Base-by-base conservation (phyloP, 2,797 vertebrate genomes). In the Liparis tanakae region DNA sequence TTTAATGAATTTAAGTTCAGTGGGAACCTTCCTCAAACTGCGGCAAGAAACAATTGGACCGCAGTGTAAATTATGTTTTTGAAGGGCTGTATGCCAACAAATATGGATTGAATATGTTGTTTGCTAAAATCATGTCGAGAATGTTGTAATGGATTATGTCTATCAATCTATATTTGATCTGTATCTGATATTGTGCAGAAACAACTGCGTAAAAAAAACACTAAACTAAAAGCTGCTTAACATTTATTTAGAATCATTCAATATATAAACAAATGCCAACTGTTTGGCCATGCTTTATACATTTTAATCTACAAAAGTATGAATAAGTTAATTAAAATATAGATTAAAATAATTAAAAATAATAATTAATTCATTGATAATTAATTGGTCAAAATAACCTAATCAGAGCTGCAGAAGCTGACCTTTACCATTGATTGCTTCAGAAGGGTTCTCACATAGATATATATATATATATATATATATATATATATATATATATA, bases 341-440 rank as follows among this genome's bases (percentile, higher is more conserved):
- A 48, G 3, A 44, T 44, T 44, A n/a, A 48, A 48, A 48, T 48
- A 8, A 9, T 30, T 30, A 30, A 30, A 30, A 30, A 30, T 30
- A 30, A 30, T 30, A 30, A 30, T 2, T 30, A 30, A 30, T 30
- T 30, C 2, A 30, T 30, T 30, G 25, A 30, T 30, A 30, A 30
- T 30, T 30, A 30, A 30, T 30, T 30, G 25, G 25, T 30, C 25
- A 30, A 30, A 30, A 30, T 30, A 30, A 7, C 51, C 18, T 30
- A 30, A 54, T 54, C 22, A 30, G 6, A 15, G 30, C 22, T 30
- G 51, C 50, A 25, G 50, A 53, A 53, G 50, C 50, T 25, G 50
- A 50, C 67, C 41, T 54, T 36, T 10, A 69, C 18, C 18, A 65
- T 34, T 63, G 25, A 66, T 17, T 59, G 46, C 18, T 30, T 36